Percentiles rank a stretch among this genome's conserved stretches.
phyloP scores from a whole-genome alignment of 2,888 invertebrate species.

The Cryptophagus acutangulus region DNA sequence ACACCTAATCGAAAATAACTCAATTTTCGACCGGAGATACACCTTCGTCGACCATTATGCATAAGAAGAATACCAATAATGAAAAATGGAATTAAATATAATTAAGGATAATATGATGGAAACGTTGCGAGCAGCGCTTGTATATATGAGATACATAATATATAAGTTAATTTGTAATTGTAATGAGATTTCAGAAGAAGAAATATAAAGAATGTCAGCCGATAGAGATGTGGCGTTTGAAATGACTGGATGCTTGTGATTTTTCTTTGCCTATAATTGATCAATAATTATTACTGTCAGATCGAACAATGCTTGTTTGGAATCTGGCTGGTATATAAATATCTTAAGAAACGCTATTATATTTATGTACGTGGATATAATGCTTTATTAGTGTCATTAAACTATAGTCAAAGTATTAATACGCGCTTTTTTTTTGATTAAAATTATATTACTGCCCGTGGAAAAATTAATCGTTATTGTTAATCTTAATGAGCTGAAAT shows the following conservation, averaged over 20 bases:
- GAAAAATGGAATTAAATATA: no score
- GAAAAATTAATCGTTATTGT: no score
- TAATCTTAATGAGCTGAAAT: no score
- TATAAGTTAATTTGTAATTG: constrained; percentile 25
- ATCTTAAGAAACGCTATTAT: constrained; percentile 27
- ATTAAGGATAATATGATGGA: no score
- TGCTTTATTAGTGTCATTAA: constrained; percentile 23
- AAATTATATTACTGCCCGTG: no score
- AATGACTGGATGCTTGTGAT: constrained; percentile 36
- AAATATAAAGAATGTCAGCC: constrained; percentile 29
- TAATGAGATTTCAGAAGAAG: constrained; percentile 28
- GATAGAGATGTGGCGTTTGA: constrained; percentile 34
- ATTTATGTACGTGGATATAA: constrained; percentile 32
- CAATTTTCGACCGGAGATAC: no score
- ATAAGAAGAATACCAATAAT: no score
- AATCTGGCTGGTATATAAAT: constrained; percentile 34
- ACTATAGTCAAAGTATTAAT: constrained; percentile 1
- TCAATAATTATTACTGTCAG: constrained; percentile 41
- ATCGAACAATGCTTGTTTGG: constrained; percentile 36
- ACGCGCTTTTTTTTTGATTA: no score
- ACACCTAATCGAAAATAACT: no score
- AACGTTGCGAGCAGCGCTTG: no score
- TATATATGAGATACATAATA: no score
- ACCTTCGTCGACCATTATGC: no score
- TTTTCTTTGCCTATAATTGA: constrained; percentile 38